Conservation (phyloP, 2,888 invertebrate genomes). For the Uropetala carovei region DNA sequence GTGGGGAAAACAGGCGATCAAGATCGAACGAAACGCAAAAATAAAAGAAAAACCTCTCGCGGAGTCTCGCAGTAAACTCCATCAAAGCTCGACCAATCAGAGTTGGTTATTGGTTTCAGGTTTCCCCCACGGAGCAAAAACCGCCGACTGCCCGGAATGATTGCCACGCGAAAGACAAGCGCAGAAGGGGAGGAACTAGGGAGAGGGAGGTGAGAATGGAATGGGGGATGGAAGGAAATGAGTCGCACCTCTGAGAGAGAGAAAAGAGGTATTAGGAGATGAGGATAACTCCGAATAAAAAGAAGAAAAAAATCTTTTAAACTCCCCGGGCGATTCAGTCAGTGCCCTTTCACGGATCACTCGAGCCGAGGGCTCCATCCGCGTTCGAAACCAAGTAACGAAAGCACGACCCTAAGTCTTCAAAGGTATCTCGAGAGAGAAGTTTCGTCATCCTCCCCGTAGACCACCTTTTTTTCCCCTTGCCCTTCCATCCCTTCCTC, state of each 20-base stretch:
- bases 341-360: constrained; percentile 49
- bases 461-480: background rate
- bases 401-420: constrained; percentile 7
- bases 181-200: background rate
- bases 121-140: constrained; percentile 26
- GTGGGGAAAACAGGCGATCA: background rate
- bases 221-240: background rate
- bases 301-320: background rate
- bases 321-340: background rate
- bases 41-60: background rate
- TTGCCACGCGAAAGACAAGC: background rate
- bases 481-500: background rate
- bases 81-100: constrained; percentile 28
- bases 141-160: background rate
- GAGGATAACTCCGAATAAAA: background rate
- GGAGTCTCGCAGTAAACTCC: background rate
- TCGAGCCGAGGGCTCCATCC: constrained; percentile 7
- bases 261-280: background rate
- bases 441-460: constrained; percentile 44
- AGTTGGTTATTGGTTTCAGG: constrained; percentile 10
- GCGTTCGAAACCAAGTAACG: background rate
- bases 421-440: background rate
- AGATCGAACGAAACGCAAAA: background rate
- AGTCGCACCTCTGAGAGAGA: background rate
- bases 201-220: background rate